Base-by-base conservation (phyloP, 2,888 invertebrate species). In the Anorthoa munda region DNA sequence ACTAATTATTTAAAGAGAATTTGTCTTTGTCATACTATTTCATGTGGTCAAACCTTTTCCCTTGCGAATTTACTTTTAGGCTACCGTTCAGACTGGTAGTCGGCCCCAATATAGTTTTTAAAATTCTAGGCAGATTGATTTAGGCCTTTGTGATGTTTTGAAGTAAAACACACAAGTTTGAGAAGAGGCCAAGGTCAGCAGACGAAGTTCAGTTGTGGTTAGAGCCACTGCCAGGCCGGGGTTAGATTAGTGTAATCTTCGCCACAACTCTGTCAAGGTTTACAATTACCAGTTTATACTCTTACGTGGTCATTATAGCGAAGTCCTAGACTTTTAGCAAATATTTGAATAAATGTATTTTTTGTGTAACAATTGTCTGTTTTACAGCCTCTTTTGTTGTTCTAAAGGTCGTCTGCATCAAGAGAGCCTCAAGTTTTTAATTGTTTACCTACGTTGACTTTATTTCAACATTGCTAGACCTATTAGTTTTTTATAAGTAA, bases 241-340 rank as follows among this genome's bases (percentile, higher is more conserved):
- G 86, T 88, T 90, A 90, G 90, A 93, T 93, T 93, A 93, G 91
- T 90, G 92, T 94, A 93, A 94, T 94, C 92, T 91, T 89, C 89
- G 90, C 92, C 91, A 83, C 93, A 92, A 92, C 87, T 89, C 93
- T 89, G 93, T 91, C 93, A 93, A 93, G 93, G 93, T 87, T 84
- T 72, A 86, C 86, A 89, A 89, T 90, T 90, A 90, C 81, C 56
- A 84, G 66, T 86, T 82, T 82, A 83, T 81, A 82, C 82, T 82
- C 85, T 86, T 83, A 80, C 81, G 82, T 80, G 83, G 83, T 75
- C 81, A 87, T 86, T 87, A 86, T 61, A 61, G 51, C 73, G 65
- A 81, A 81, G 80, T 63, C 68, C 67, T 71, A 79, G 67, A 66
- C 68, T 79, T 67, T 71, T 55, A 51, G 66, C 73, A 61, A 70